Evolutionary conservation across 2,888 invertebrate species (phyloP).

Genomic region (Thalpophila matura): DNA sequence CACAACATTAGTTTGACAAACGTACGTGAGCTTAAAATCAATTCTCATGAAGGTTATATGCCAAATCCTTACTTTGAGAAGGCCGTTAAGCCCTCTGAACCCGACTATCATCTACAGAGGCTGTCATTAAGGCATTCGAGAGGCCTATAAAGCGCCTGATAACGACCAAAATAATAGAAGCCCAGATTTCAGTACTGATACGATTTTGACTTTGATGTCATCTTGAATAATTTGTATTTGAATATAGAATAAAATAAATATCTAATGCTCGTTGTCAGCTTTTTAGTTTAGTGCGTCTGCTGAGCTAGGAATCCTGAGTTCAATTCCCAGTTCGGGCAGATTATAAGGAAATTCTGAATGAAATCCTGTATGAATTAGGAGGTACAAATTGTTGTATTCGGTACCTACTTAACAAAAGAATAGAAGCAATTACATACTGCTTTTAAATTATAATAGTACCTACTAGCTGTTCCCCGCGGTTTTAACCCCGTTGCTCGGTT

Average conservation of each 20-base stretch:
- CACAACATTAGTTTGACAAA: conserved; percentile 1
- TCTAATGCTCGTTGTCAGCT: too few relatives aligned
- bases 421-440: too few relatives aligned
- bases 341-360: too few relatives aligned
- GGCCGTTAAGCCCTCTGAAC: conserved; percentile 49
- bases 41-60: conserved; percentile 30
- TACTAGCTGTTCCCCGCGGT: too few relatives aligned
- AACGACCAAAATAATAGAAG: conserved; percentile 54
- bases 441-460: too few relatives aligned
- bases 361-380: too few relatives aligned
- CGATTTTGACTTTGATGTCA: conserved; percentile 37
- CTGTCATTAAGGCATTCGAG: conserved; percentile 56
- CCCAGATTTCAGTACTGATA: conserved; percentile 39
- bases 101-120: conserved; percentile 52
- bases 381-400: too few relatives aligned
- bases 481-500: too few relatives aligned
- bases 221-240: conserved; percentile 17
- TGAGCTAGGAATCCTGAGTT: too few relatives aligned
- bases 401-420: too few relatives aligned
- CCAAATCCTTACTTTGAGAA: conserved; percentile 37
- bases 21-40: conserved; percentile 26
- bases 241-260: not conserved
- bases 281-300: too few relatives aligned
- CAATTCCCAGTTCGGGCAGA: too few relatives aligned
- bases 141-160: conserved; percentile 53